Base-by-base conservation (phyloP, 2,888 invertebrate genomes). In the Parascotia fuliginaria region DNA sequence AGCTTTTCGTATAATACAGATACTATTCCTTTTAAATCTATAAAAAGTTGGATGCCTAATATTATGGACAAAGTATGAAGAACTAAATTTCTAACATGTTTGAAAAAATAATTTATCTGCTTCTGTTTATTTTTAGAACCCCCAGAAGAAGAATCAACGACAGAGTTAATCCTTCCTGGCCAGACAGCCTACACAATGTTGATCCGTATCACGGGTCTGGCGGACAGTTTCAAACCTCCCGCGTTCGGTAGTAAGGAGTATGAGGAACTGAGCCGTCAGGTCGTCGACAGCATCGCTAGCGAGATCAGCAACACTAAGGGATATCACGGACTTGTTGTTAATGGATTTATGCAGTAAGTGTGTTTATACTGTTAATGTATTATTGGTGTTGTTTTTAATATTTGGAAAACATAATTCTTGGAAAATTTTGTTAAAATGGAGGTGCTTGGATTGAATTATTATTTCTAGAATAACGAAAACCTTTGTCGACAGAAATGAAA, bases 171-270 rank as follows among this genome's bases (percentile, higher is more conserved):
- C 0, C 85, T 94, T 24, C 95, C 96, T 0, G 95, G 96, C 0
- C 93, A 94, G 27, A 79, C 95, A 0, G 92, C 94, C 0, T 97
- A 97, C 85, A 93, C 94, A 11, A 90, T 97, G 32, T 93, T 95
- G 70, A 93, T 97, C 1, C 95, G 96, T 69, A 89, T 97, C 46
- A 94, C 95, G 16, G 95, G 95, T 27, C 84, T 97, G 24, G 97
- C 96, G 0, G 95, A 96, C 71, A 95, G 95, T 62, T 97, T 95
- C 89, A 92, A 93, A 45, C 93, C 95, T 0, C 97, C 97, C 0
- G 87, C 94, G n/a, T 90, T 92, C 0, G 96, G 95, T n/a, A 94
- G 94, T 12, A 82, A 93, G 9, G 96, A 97, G 67, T 97, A 95
- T 71, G 95, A 95, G 24, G 94, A 94, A 47, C 88, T 97, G 22